These are phyloP conservation scores for Camelus bactrianus DNA, from an alignment of 2,113 vertebrate genomes.

Conservation along the genomic window DNA sequence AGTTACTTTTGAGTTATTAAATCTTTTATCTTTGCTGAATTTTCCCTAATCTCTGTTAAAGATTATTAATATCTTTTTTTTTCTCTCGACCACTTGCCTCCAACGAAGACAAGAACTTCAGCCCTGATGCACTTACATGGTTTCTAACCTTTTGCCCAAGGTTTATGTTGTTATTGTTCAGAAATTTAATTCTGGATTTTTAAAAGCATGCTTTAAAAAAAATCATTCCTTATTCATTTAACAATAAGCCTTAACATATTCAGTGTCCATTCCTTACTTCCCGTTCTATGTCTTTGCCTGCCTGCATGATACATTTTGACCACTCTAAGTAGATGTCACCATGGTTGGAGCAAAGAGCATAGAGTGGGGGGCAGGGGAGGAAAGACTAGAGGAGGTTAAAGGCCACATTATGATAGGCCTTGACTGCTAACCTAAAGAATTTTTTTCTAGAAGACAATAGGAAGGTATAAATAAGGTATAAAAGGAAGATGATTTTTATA, in stretches of 20 bases:
- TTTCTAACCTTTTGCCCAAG: neutral
- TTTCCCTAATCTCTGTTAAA: neutral
- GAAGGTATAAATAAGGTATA: neutral
- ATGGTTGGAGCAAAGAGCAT: no score
- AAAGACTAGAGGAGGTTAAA: no score
- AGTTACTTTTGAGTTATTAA: neutral
- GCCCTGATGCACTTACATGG: neutral
- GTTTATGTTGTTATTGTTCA: neutral
- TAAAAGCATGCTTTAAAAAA: neutral
- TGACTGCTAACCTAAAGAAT: neutral
- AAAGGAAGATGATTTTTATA: neutral
- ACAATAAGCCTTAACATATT: neutral
- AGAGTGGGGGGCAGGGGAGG: neutral
- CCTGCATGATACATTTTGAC: rapidly evolving
- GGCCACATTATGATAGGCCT: rapidly evolving
- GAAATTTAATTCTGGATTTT: neutral
- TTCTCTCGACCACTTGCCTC: neutral
- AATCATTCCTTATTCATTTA: neutral
- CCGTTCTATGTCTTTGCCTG: neutral
- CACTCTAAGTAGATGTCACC: neutral
- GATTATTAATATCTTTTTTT: neutral
- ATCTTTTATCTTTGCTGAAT: neutral
- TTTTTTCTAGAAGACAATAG: neutral
- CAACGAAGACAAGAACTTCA: neutral
- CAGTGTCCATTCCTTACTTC: neutral